Percentiles rank a stretch among this genome's conserved stretches.
These are phyloP conservation scores for Microdon myrmicae DNA, from an alignment of 2,888 invertebrate species.

Conservation along the genomic window DNA sequence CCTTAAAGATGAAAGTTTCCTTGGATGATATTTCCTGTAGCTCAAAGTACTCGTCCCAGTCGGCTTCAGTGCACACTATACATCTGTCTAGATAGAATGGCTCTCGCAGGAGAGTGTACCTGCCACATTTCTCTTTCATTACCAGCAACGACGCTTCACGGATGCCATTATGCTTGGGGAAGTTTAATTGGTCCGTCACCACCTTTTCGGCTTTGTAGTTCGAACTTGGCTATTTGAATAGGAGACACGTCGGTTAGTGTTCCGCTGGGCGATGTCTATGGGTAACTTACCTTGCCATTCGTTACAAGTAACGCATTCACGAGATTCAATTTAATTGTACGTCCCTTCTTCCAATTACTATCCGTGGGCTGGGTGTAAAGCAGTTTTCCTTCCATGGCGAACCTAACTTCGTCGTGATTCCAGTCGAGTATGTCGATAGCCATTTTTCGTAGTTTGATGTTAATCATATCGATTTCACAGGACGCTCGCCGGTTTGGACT, in stretches of 20 bases:
- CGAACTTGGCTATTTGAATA: slow-evolving; percentile 73
- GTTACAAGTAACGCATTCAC: slow-evolving; percentile 91
- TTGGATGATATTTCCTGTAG: slow-evolving; percentile 92
- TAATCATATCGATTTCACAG: slow-evolving; percentile 87
- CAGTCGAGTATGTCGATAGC: slow-evolving; percentile 93
- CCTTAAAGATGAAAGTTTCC: slow-evolving; percentile 95
- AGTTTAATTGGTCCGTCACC: slow-evolving; percentile 73
- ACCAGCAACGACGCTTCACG: slow-evolving; percentile 88
- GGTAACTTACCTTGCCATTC: slow-evolving; percentile 81
- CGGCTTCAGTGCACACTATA: slow-evolving; percentile 87
- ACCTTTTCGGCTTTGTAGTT: slow-evolving; percentile 74
- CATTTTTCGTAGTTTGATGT: slow-evolving; percentile 90
- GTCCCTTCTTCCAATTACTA: slow-evolving; percentile 89
- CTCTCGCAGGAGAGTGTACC: slow-evolving; percentile 87
- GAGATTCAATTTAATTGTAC: slow-evolving; percentile 87
- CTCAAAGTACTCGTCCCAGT: slow-evolving; percentile 94
- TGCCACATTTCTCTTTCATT: slow-evolving; percentile 89
- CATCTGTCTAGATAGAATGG: slow-evolving; percentile 91
- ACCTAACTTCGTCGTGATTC: slow-evolving; percentile 92
- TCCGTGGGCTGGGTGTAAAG: slow-evolving; percentile 90
- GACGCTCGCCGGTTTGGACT: slow-evolving; percentile 76
- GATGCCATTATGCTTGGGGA: slow-evolving; percentile 80
- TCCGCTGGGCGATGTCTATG: neutral
- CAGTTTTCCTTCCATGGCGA: slow-evolving; percentile 89
- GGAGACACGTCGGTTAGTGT: neutral